These are phyloP conservation scores for Xanthia togata DNA, from an alignment of 2,888 invertebrate genomes.

Conservation along the genomic window DNA sequence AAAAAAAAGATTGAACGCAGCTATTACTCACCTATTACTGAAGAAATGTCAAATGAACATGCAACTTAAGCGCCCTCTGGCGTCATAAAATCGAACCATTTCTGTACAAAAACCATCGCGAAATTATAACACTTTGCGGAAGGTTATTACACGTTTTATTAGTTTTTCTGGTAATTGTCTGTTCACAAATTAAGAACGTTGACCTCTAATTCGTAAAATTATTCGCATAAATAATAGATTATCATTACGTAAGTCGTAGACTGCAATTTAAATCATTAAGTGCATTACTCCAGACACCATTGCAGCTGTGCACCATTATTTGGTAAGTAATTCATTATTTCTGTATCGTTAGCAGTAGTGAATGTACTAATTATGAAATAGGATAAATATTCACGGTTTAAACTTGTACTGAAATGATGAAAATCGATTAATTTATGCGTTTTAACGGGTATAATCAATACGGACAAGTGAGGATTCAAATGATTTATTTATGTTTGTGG, in stretches of 20 bases:
- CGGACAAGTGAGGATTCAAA: slow-evolving; percentile 21
- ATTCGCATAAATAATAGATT: slow-evolving; percentile 25
- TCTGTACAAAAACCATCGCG: slow-evolving; percentile 38
- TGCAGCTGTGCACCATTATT: slow-evolving; percentile 52
- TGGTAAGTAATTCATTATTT: slow-evolving; percentile 70
- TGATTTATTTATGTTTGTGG: slow-evolving; percentile 69
- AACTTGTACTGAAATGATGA: not conserved
- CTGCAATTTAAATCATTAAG: slow-evolving; percentile 56
- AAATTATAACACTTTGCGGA: slow-evolving; percentile 54
- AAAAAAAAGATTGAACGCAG: slow-evolving; percentile 37
- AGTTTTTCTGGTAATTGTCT: slow-evolving; percentile 52
- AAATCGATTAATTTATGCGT: slow-evolving; percentile 30
- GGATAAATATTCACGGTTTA: not conserved
- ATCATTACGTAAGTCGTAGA: slow-evolving; percentile 43
- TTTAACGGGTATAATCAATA: slow-evolving; percentile 62
- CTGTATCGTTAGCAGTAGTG: slow-evolving; percentile 54
- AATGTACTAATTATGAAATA: slow-evolving; percentile 13
- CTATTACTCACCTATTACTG: too few relatives aligned
- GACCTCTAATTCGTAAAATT: slow-evolving; percentile 27
- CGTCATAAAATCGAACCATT: slow-evolving; percentile 12
- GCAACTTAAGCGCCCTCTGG: slow-evolving; percentile 30
- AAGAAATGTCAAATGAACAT: slow-evolving; percentile 58
- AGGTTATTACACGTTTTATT: slow-evolving; percentile 60
- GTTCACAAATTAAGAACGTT: slow-evolving; percentile 25
- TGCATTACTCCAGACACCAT: slow-evolving; percentile 52